Evolutionary conservation across 2,888 invertebrate species (phyloP), one percentile per base, ranked within the genome.

Genomic region (Poecilus cupreus): DNA sequence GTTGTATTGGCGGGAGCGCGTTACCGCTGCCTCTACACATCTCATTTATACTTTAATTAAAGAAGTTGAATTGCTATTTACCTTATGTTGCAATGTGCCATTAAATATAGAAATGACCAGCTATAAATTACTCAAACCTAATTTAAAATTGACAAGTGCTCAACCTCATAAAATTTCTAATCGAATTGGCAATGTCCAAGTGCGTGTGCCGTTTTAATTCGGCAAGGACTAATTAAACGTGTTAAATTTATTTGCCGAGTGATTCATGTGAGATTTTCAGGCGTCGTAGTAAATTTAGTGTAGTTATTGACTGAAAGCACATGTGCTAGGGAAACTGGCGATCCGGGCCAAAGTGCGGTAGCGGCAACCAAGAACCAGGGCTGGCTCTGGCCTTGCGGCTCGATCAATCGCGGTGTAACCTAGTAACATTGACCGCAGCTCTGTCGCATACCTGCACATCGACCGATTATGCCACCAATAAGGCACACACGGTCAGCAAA

Each of bases 401-500:
- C 79, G 79, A 79, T 79, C 79, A 79, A 79, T 70, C 76, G 76
- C 57, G 39, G 16, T 26, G 64, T 79, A 79, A 70, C 79, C 79
- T 51, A 70, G 49, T 79, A 79, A 79, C 79, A 79, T 79, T 79
- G 79, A 79, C 68, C 79, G 64, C 64, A 68, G 51, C 43, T 43
- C 43, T 64, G 78, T 26, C 78, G 77, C 60, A 78, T 60, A 78
- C 78, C 26, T 64, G 43, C 60, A 78, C 39, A 60, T 60, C 60
- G 22, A 78, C 43, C 46, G 43, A 60, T 78, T 60, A 78, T 39
- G 46, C 49, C 16, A 26, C 26, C 26, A 46, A 49, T 74, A 46
- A n/a, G 24, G 49, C 72, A 72, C 74, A 64, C 64, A 74, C 24
- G 32, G 18, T 24, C 26, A 51, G 51, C 49, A 74, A 51, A 51